Base-by-base conservation (phyloP, 2,113 vertebrate genomes). In the Eulemur rufifrons region DNA sequence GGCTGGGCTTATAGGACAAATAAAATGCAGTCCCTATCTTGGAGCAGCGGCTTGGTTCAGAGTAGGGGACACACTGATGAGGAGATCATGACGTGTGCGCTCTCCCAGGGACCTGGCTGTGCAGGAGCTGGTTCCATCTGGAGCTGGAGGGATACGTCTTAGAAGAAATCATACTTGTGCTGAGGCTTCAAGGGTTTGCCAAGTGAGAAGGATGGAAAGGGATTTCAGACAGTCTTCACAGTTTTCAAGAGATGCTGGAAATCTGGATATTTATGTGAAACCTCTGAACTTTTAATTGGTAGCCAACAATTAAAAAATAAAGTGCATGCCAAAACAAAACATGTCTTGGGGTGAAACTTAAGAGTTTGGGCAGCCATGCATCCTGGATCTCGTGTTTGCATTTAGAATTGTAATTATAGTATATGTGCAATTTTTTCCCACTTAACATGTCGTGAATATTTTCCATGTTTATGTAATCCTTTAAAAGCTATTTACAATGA, bases 391-490 rank as follows among this genome's bases (percentile, higher is more conserved):
- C 9, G 45, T n/a, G 59, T 77, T 42, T 17, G 52, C 18, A 0
- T 42, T 80, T 50, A 37, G 52, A 37, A 14, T 15, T 18, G 81
- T 90, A 88, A 92, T 95, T 85, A 89, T 1, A 61, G 93, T 15
- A 47, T 18, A 34, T 6, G 13, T n/a, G 45, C 85, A 42, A 3
- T 50, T 84, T 71, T n/a, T 32, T 45, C 73, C 80, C 91, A 42
- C 93, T 94, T 64, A 63, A 23, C 86, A 15, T 68, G 78, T 82
- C 32, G 21, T 7, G 89, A 95, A 94, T 96, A 84, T 64, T 95
- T 95, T 89, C 95, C 89, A 0, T 54, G 80, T 95, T 92, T 95
- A 93, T 8, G 50, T 84, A 91, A 96, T 64, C 74, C 73, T 86
- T 45, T 77, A 54, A 84, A 83, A 86, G 96, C 92, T 83, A 21